Percentiles rank a stretch among this genome's conserved stretches.
Conservation (phyloP, 2,113 vertebrate species). For the Ciconia maguari region DNA sequence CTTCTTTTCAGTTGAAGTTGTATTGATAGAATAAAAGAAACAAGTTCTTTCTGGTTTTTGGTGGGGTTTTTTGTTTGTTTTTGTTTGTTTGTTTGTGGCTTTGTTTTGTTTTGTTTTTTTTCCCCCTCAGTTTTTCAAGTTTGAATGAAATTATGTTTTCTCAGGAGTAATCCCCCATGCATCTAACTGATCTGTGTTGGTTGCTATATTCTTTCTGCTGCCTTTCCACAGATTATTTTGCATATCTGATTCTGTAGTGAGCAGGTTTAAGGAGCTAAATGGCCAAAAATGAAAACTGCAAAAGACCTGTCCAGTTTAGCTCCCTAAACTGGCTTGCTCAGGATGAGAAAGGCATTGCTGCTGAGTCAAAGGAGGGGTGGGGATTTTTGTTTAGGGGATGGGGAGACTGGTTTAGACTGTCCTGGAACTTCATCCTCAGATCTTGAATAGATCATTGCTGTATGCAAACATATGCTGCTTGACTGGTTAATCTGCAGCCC, state of each 20-base stretch:
- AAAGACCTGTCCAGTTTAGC: not conserved
- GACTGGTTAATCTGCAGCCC: constrained; percentile 41
- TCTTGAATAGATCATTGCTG: not conserved
- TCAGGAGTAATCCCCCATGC: not conserved
- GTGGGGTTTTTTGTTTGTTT: not conserved
- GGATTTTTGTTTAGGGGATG: not conserved
- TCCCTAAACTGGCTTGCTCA: not conserved
- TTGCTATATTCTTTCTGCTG: not conserved
- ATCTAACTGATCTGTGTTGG: not conserved
- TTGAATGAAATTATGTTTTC: not conserved
- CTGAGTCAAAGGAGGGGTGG: not conserved
- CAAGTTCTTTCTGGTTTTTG: not conserved
- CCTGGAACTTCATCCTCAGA: constrained; percentile 17
- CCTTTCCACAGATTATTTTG: not conserved
- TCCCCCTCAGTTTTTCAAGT: not conserved
- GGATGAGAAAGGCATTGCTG: not conserved
- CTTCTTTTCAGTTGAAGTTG: not conserved
- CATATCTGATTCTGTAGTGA: not conserved
- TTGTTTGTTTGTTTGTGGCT: too few relatives aligned
- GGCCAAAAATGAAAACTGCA: not conserved
- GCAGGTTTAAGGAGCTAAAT: not conserved
- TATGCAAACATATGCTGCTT: constrained; percentile 35
- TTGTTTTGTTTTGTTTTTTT: too few relatives aligned
- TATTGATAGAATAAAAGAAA: not conserved
- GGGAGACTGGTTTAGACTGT: constrained; percentile 20